Base-by-base conservation (phyloP, 2,797 vertebrate species). In the Helostoma temminkii region DNA sequence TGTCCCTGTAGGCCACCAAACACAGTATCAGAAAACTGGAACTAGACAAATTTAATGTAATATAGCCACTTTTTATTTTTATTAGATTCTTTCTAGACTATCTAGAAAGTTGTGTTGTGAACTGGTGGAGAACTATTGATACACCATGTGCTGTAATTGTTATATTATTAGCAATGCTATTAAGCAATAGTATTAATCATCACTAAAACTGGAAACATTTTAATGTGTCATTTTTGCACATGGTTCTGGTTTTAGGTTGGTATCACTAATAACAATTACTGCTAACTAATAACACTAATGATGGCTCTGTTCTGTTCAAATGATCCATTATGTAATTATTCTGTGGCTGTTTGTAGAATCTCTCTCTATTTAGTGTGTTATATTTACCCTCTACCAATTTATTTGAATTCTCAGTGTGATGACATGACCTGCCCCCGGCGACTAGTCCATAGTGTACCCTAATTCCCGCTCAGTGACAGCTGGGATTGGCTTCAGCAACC, bases 1-100 rank as follows among this genome's bases (percentile, higher is more conserved):
- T 63, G 46, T 60, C 59, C 19, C 16, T 41, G 49, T 48, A 22
- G 66, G 56, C 18, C 45, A 34, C 50, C 36, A 60, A 42, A 37
- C 39, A 55, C 58, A 61, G 53, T 42, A 24, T 14, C 28, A 18
- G 22, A 16, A 25, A 55, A 71, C 41, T 47, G 41, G 9, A 64
- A 22, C 9, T 15, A 10, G 21, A 12, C 36, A 11, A 34, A 53
- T 21, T 6, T 32, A 52, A 52, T 57, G 19, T 7, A n/a, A n/a
- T n/a, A n/a, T n/a, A n/a, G n/a, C n/a, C n/a, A n/a, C n/a, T n/a
- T n/a, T n/a, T n/a, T n/a, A n/a, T n/a, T n/a, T n/a, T n/a, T 36
- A 22, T 50, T 50, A 14, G 26, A 26, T 46, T 25, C 26, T 11
- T 36, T 59, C 50, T 36, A 18, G 12, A 50, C 26, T 25, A 6